These are phyloP conservation scores for Endomychus coccineus DNA, from an alignment of 2,888 invertebrate genomes.

Conservation along the genomic window DNA sequence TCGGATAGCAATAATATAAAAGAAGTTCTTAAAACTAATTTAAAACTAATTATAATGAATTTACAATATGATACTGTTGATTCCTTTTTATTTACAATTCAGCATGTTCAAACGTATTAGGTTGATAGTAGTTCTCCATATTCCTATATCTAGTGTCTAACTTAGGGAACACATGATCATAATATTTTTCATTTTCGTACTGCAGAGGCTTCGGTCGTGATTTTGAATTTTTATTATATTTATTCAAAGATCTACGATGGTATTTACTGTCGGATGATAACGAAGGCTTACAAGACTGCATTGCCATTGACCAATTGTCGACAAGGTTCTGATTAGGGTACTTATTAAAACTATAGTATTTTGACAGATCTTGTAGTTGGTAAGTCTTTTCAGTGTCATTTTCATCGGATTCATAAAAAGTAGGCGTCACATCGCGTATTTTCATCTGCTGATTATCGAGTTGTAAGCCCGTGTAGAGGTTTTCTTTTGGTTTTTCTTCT, in stretches of 20 bases:
- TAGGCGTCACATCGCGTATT: conserved; percentile 30
- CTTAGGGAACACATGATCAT: conserved; percentile 54
- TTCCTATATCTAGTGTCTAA: conserved; percentile 22
- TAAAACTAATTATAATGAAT: too few species aligned
- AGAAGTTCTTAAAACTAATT: too few species aligned
- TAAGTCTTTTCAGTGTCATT: conserved; percentile 31
- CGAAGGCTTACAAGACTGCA: conserved; percentile 29
- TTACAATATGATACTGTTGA: too few species aligned
- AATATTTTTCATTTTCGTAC: conserved; percentile 53
- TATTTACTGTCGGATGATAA: conserved; percentile 23
- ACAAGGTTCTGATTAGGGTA: conserved; percentile 32
- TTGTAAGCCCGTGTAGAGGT: conserved; percentile 35
- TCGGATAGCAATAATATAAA: too few species aligned
- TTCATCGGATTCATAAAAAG: conserved; percentile 36
- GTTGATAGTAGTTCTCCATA: conserved; percentile 38
- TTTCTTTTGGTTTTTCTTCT: conserved; percentile 35
- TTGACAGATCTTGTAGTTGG: conserved; percentile 26
- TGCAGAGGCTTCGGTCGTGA: conserved; percentile 53
- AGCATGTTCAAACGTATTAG: conserved; percentile 39
- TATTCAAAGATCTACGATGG: conserved; percentile 8
- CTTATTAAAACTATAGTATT: conserved; percentile 39
- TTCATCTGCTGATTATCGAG: conserved; percentile 25
- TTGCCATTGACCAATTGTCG: conserved; percentile 36
- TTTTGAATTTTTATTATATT: conserved; percentile 33
- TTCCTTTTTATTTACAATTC: conserved; percentile 42